Evolutionary conservation across 2,888 invertebrate genomes (phyloP).

Genomic region (Blastobasis lacticolella): DNA sequence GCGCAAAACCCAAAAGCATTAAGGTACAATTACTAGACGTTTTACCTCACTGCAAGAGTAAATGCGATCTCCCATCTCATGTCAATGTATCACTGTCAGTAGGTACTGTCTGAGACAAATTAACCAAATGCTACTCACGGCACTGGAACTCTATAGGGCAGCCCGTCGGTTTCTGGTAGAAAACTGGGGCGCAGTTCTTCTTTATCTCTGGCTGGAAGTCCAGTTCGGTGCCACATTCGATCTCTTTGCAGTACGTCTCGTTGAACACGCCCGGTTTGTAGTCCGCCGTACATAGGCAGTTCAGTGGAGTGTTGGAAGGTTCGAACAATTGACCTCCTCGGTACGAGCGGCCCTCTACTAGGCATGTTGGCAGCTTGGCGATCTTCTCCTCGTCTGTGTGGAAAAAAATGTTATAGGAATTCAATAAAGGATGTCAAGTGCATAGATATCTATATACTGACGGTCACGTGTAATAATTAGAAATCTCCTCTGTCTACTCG

Average conservation of each 20-base stretch:
- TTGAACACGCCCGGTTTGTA: constrained; percentile 56
- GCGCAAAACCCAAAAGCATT: too few relatives aligned
- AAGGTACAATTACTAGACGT: too few relatives aligned
- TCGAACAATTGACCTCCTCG: constrained; percentile 62
- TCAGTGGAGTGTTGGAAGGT: constrained; percentile 54
- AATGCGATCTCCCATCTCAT: too few relatives aligned
- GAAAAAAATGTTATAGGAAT: not conserved
- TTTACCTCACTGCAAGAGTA: too few relatives aligned
- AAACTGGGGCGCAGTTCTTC: constrained; percentile 66
- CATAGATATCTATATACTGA: too few relatives aligned
- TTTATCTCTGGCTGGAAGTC: constrained; percentile 52
- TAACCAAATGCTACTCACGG: constrained; percentile 43
- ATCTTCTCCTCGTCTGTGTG: constrained; percentile 54
- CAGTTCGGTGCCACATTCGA: constrained; percentile 67
- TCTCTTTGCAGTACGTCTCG: constrained; percentile 48
- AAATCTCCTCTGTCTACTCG: too few relatives aligned
- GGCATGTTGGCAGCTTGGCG: constrained; percentile 53
- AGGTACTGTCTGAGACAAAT: too few relatives aligned
- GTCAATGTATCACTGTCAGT: too few relatives aligned
- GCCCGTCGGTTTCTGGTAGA: constrained; percentile 38
- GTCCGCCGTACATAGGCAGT: constrained; percentile 59
- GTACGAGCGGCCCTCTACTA: constrained; percentile 59
- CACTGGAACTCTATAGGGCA: constrained; percentile 69
- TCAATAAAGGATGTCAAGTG: too few relatives aligned
- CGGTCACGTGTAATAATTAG: too few relatives aligned